phyloP scores from a whole-genome alignment of 2,888 invertebrate genomes.

The Amblyjoppa proteus region DNA sequence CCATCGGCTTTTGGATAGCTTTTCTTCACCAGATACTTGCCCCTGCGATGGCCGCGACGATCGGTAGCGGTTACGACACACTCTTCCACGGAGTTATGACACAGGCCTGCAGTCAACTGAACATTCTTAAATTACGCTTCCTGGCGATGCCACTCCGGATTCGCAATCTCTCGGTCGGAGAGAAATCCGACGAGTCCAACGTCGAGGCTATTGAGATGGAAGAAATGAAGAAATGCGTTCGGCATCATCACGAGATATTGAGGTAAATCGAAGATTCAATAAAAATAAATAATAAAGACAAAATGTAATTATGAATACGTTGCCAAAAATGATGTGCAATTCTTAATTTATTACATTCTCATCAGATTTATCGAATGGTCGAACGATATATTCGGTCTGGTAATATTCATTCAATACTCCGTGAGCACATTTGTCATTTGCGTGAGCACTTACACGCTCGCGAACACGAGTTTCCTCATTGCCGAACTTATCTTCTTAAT shows the following conservation, averaged over 20 bases:
- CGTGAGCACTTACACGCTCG: slow-evolving; percentile 64
- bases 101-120: slow-evolving; percentile 57
- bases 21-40: slow-evolving; percentile 60
- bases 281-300: not conserved
- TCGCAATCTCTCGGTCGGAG: not conserved
- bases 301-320: not conserved
- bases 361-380: slow-evolving; percentile 52
- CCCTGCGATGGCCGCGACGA: slow-evolving; percentile 48
- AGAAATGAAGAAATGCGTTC: slow-evolving; percentile 45
- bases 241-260: slow-evolving; percentile 62
- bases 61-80: slow-evolving; percentile 50
- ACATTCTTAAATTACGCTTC: slow-evolving; percentile 59
- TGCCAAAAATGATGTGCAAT: no score
- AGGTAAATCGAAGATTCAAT: slow-evolving; percentile 27
- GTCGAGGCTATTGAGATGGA: slow-evolving; percentile 19
- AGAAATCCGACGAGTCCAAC: not conserved
- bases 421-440: slow-evolving; percentile 68
- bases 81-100: slow-evolving; percentile 54
- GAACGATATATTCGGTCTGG: slow-evolving; percentile 62
- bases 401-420: slow-evolving; percentile 67
- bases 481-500: slow-evolving; percentile 57
- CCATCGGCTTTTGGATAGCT: slow-evolving; percentile 51
- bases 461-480: slow-evolving; percentile 58
- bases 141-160: slow-evolving; percentile 30
- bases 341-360: no score